Evolutionary conservation across 2,797 vertebrate genomes (phyloP).

Genomic region (Cetoscarus ocellatus): DNA sequence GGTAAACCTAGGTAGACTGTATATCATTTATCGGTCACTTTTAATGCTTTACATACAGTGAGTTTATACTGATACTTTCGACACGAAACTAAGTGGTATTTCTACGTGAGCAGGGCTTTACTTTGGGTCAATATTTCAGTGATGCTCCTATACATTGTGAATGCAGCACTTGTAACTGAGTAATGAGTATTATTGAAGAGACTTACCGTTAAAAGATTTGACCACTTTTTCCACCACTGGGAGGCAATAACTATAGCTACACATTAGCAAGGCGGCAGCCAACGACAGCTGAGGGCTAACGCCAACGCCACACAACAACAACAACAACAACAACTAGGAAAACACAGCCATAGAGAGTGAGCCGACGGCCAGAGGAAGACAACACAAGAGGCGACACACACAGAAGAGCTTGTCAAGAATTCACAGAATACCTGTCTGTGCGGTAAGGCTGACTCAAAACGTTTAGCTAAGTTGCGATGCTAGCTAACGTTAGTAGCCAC

Average conservation of each 20-base stretch:
- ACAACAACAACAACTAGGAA: constrained; percentile 52
- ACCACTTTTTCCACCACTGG: constrained; percentile 81
- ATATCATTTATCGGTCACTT: background rate
- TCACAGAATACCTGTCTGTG: constrained; percentile 72
- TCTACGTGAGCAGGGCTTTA: background rate
- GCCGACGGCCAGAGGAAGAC: constrained; percentile 45
- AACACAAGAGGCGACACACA: constrained; percentile 73
- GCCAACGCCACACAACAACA: constrained; percentile 61
- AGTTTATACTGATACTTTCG: background rate
- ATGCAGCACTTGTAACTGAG: background rate
- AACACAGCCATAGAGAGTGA: constrained; percentile 56
- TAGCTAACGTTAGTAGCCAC: constrained; percentile 70
- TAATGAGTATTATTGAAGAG: constrained; percentile 25
- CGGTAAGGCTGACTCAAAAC: constrained; percentile 58
- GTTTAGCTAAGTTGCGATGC: constrained; percentile 69
- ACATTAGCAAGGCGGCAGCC: constrained; percentile 70
- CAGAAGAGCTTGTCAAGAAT: constrained; percentile 46
- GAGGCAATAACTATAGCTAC: constrained; percentile 77
- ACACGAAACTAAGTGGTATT: background rate
- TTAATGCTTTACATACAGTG: background rate
- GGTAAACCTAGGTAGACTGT: too few relatives aligned
- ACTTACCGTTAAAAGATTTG: constrained; percentile 79
- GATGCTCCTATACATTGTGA: background rate
- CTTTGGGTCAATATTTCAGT: background rate
- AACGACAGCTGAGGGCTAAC: constrained; percentile 71